Conservation (phyloP, 2,888 invertebrate species). For the Caenorhabditis sp. region DNA sequence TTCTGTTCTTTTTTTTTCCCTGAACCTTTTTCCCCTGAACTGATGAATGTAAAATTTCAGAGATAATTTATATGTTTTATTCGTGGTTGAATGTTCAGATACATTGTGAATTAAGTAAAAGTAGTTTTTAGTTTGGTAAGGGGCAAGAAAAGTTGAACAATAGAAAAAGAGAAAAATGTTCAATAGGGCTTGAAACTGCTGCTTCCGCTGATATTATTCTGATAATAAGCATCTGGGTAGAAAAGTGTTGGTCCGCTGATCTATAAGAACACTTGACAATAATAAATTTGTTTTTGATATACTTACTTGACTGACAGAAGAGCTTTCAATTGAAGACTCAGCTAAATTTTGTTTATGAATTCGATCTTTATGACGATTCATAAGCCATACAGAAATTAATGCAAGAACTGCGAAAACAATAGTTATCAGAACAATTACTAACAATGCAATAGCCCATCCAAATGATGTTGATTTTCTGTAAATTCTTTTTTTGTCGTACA, state of each 20-base stretch:
- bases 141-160: too few relatives aligned
- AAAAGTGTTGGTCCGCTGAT: slow-evolving; percentile 54
- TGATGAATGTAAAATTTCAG: too few relatives aligned
- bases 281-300: not conserved
- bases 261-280: slow-evolving; percentile 18
- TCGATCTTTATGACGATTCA: slow-evolving; percentile 49
- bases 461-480: slow-evolving; percentile 51
- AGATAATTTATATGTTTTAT: too few relatives aligned
- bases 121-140: too few relatives aligned
- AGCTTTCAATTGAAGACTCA: slow-evolving; percentile 42
- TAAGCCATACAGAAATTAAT: slow-evolving; percentile 44
- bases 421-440: slow-evolving; percentile 57
- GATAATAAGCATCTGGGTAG: slow-evolving; percentile 39
- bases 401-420: slow-evolving; percentile 51
- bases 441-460: slow-evolving; percentile 64
- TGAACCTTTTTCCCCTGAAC: too few relatives aligned
- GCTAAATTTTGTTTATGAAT: slow-evolving; percentile 46
- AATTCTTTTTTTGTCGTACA: not conserved
- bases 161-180: not conserved
- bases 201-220: slow-evolving; percentile 11
- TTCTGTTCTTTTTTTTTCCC: too few relatives aligned
- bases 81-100: too few relatives aligned
- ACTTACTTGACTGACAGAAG: slow-evolving; percentile 41
- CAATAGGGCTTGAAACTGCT: slow-evolving; percentile 20
- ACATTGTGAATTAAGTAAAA: too few relatives aligned